Evolutionary conservation across 1,140 invertebrate genomes (phyloP).

Genomic region (Cotesia glomerata): DNA sequence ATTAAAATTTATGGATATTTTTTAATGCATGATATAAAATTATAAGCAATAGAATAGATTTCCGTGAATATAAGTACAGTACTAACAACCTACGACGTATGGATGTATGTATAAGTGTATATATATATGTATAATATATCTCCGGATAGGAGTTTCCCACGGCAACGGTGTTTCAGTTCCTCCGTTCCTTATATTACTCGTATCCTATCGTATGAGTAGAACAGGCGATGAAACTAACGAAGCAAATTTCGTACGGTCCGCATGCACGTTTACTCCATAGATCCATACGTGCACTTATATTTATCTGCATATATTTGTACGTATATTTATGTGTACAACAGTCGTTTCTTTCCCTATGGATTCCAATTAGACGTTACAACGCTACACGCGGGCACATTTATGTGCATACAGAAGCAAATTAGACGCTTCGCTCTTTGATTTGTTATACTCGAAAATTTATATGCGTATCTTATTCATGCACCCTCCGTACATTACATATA

Average conservation of each 20-base stretch:
- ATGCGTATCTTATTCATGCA: neutral
- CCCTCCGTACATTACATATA: too few relatives aligned
- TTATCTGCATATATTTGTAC: neutral
- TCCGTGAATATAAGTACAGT: too few relatives aligned
- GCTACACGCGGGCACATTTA: conserved; percentile 14
- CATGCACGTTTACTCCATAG: too few relatives aligned
- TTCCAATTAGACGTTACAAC: neutral
- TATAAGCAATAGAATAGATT: too few relatives aligned
- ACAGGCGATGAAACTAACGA: conserved; percentile 1
- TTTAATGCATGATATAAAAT: too few relatives aligned
- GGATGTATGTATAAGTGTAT: too few relatives aligned
- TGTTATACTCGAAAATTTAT: conserved; percentile 6
- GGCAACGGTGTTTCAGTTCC: conserved; percentile 1
- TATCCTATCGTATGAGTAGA: neutral
- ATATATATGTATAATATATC: too few relatives aligned
- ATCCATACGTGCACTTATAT: too few relatives aligned
- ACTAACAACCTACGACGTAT: neutral
- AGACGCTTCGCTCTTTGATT: conserved; percentile 15
- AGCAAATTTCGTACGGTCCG: conserved; percentile 10
- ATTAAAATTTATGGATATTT: too few relatives aligned
- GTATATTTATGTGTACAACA: neutral
- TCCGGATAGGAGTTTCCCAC: conserved; percentile 22
- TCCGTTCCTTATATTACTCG: too few relatives aligned
- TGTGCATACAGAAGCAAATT: conserved; percentile 10
- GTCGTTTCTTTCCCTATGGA: neutral